These are phyloP conservation scores for Apotomis betuletana DNA, from an alignment of 2,888 invertebrate genomes.

Conservation along the genomic window DNA sequence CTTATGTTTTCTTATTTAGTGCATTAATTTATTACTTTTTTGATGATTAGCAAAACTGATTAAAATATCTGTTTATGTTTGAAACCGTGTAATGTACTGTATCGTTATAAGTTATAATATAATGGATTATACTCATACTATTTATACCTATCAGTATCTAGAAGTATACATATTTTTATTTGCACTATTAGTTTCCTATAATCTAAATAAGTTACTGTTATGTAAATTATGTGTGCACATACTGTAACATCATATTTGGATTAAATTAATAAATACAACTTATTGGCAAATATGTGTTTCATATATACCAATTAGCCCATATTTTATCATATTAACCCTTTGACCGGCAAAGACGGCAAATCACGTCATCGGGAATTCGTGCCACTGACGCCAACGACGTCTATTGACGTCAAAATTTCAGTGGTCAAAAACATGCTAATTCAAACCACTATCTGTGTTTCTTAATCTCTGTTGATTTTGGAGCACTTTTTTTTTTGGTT, in stretches of 20 bases:
- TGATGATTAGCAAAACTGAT: too few species aligned
- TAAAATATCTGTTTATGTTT: background rate
- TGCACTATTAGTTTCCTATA: background rate
- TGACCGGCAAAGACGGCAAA: too few species aligned
- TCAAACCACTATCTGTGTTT: too few species aligned
- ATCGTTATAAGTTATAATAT: too few species aligned
- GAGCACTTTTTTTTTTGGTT: too few species aligned
- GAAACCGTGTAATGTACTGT: background rate
- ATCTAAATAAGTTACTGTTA: background rate
- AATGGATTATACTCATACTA: background rate
- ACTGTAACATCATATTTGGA: slow-evolving; percentile 14
- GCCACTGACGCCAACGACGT: too few species aligned
- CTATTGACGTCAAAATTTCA: too few species aligned
- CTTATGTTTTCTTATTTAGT: too few species aligned
- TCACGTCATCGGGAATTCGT: too few species aligned
- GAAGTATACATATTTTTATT: background rate
- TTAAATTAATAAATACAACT: slow-evolving; percentile 29
- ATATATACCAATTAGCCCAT: background rate
- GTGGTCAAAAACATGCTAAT: too few species aligned
- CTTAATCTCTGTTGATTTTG: too few species aligned
- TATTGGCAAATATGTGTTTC: slow-evolving; percentile 15
- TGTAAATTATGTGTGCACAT: slow-evolving; percentile 13
- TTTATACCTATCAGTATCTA: background rate
- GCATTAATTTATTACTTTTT: too few species aligned
- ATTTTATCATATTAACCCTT: background rate